Base-by-base conservation (phyloP, 2,113 vertebrate genomes). In the Vulpes ferrilata region DNA sequence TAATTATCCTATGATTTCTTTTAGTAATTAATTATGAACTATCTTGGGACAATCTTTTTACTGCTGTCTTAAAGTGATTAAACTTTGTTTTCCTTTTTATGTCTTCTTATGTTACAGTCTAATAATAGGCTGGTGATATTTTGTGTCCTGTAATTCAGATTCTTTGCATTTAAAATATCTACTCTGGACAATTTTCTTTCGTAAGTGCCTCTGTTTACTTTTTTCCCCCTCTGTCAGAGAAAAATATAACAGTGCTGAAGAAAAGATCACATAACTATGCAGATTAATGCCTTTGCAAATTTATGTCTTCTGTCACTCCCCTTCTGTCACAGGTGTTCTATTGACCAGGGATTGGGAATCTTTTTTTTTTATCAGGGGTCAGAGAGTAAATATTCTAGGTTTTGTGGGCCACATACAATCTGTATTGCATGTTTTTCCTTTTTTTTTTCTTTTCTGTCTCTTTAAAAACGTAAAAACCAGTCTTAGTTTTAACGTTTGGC, bases 31-130 rank as follows among this genome's bases (percentile, higher is more conserved):
- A 69, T 87, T 90, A 90, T 74, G 55, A 94, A 86, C 85, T 89
- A 12, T 48, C 62, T 94, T 87, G 3, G 82, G 79, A 11, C 35
- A 78, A 87, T 87, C 55, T 6, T 84, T 94, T 83, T 76, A 55
- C 23, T 89, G 12, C 13, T 81, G 1, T 93, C 27, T 86, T 84
- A 73, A 65, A 93, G 55, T 96, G 94, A 71, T 96, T 95, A 53
- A 96, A 88, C 69, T 96, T 86, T 86, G 22, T 93, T 96, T 95
- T 93, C 38, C 22, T 90, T 91, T 78, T 73, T 73, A 84, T 81
- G n/a, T 22, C 25, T 93, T 96, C 43, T 93, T 93, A 76, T 74
- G n/a, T 80, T 95, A 78, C 0, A 85, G 22, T 57, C 35, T 69
- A 93, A 57, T 88, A 60, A 83, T 90, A 69, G 22, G 9, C 35